Percentiles rank a stretch among this genome's conserved stretches.
These are phyloP conservation scores for Drosophila cardini DNA, from an alignment of 1,140 invertebrate genomes.

Conservation along the genomic window DNA sequence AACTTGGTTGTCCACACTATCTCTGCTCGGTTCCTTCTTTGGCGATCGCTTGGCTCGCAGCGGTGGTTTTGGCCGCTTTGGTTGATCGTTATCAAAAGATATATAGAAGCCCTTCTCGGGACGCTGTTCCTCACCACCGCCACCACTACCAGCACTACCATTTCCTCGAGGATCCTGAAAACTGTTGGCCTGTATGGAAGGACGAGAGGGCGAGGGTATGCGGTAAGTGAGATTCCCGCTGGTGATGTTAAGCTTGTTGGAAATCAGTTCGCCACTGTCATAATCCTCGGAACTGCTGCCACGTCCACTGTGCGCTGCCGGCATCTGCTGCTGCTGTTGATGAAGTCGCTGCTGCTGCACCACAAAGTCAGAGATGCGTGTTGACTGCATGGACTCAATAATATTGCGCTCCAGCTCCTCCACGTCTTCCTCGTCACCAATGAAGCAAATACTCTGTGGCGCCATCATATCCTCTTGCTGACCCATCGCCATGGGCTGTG, in stretches of 20 bases:
- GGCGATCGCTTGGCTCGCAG: slow-evolving; percentile 91
- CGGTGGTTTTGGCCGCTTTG: slow-evolving; percentile 95
- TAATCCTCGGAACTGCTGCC: slow-evolving; percentile 78
- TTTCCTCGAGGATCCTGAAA: slow-evolving; percentile 86
- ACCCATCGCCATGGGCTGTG: slow-evolving; percentile 86
- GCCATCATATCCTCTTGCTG: slow-evolving; percentile 86
- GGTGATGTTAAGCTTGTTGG: slow-evolving; percentile 89
- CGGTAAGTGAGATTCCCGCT: slow-evolving; percentile 94
- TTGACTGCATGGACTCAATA: slow-evolving; percentile 80
- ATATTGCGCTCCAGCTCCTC: slow-evolving; percentile 83
- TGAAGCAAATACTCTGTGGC: slow-evolving; percentile 96
- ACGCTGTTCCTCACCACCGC: slow-evolving; percentile 83
- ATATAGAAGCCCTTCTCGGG: slow-evolving; percentile 97
- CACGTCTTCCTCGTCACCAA: slow-evolving; percentile 88
- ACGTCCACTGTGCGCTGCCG: slow-evolving; percentile 62
- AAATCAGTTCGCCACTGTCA: slow-evolving; percentile 75
- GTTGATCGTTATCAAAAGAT: slow-evolving; percentile 94
- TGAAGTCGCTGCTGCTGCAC: slow-evolving; percentile 70
- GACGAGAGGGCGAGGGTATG: slow-evolving; percentile 91
- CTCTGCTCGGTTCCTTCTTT: slow-evolving; percentile 88
- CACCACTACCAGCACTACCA: slow-evolving; percentile 16
- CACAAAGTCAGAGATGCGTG: slow-evolving; percentile 77
- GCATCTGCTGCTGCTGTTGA: slow-evolving; percentile 64
- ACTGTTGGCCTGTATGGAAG: slow-evolving; percentile 89
- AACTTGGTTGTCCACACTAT: slow-evolving; percentile 75